These are phyloP conservation scores for Pyrocoelia pectoralis DNA, from an alignment of 2,888 invertebrate genomes.

Conservation along the genomic window DNA sequence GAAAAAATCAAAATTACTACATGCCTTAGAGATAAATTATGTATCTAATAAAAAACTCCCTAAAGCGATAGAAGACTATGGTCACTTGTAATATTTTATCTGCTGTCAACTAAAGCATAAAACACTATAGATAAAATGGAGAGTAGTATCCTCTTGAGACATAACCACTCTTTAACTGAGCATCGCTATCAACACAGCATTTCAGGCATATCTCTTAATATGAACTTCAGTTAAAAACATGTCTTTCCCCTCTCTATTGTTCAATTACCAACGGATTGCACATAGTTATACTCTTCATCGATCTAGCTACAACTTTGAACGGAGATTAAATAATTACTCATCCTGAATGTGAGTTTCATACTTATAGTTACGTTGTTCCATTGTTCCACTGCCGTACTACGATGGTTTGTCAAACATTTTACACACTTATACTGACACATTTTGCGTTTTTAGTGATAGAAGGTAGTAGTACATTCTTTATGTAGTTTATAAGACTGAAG, in stretches of 20 bases:
- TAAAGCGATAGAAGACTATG: constrained; percentile 55
- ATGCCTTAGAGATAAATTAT: constrained; percentile 56
- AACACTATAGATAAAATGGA: constrained; percentile 59
- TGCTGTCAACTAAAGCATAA: constrained; percentile 61
- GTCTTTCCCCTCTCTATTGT: neutral
- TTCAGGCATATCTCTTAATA: constrained; percentile 13
- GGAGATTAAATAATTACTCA: neutral
- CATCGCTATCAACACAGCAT: constrained; percentile 28
- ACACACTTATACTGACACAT: too few relatives aligned
- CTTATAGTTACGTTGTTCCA: neutral
- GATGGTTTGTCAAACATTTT: too few relatives aligned
- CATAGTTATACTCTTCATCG: neutral
- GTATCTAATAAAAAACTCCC: constrained; percentile 53
- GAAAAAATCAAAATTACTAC: constrained; percentile 47
- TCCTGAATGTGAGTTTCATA: neutral
- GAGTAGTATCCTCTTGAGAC: constrained; percentile 59
- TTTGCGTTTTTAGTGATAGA: too few relatives aligned
- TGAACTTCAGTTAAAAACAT: constrained; percentile 10
- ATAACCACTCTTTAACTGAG: constrained; percentile 44
- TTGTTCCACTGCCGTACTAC: too few relatives aligned
- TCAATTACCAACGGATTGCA: constrained; percentile 4
- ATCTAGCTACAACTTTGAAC: neutral
- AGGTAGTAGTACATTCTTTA: too few relatives aligned
- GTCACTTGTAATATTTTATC: constrained; percentile 61
- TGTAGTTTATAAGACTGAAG: too few relatives aligned